phyloP scores from a whole-genome alignment of 35 echinoderm and acorn worm genomes.

The Apostichopus californicus region DNA sequence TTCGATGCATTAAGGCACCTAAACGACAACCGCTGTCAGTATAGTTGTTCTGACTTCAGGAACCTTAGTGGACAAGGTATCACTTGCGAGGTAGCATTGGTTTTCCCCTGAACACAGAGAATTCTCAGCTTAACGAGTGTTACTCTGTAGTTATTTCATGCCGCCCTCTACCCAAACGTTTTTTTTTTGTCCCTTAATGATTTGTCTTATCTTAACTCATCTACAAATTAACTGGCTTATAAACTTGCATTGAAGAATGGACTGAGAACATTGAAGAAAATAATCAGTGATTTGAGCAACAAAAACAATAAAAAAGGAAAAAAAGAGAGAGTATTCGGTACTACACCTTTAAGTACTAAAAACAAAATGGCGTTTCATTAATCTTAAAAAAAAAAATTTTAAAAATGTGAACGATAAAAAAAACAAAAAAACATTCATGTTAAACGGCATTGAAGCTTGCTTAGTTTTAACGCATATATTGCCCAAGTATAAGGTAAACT shows the following conservation, averaged over 20 bases:
- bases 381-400: too few species aligned
- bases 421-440: too few species aligned
- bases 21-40: conserved; percentile 27
- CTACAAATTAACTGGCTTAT: background rate
- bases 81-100: conserved; percentile 44
- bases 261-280: background rate
- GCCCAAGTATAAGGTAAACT: too few species aligned
- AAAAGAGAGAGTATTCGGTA: too few species aligned
- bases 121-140: conserved; percentile 29
- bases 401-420: too few species aligned
- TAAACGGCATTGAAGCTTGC: too few species aligned
- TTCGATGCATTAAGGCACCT: conserved; percentile 62
- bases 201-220: background rate
- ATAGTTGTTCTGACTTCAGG: conserved; percentile 24
- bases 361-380: too few species aligned
- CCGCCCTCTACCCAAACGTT: conserved; percentile 49
- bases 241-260: conserved; percentile 6
- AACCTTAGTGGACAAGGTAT: conserved; percentile 50
- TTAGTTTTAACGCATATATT: too few species aligned
- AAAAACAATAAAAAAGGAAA: background rate
- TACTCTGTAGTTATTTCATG: conserved; percentile 29
- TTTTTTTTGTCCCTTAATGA: conserved; percentile 7
- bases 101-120: conserved; percentile 52
- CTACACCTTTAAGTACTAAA: too few species aligned
- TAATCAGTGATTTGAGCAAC: background rate